Evolutionary conservation across 1,140 invertebrate species (phyloP).

Genomic region (Zaprionus davidi): DNA sequence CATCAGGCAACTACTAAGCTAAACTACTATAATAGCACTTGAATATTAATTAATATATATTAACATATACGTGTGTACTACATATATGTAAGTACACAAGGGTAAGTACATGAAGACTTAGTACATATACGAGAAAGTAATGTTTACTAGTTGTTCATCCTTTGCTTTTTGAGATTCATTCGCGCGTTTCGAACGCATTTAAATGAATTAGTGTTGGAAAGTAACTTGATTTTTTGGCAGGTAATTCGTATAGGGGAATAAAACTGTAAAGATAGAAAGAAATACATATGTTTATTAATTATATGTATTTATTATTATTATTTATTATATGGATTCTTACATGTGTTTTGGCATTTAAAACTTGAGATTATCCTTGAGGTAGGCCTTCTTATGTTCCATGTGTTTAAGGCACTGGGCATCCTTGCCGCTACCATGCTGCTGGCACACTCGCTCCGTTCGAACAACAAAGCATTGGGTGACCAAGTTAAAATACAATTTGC

Average conservation of each 20-base stretch:
- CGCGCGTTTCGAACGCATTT: background rate
- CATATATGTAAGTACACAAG: constrained; percentile 21
- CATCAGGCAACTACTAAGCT: constrained; percentile 1
- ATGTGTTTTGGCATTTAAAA: constrained; percentile 84
- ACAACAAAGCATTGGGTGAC: constrained; percentile 96
- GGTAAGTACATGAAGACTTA: constrained; percentile 41
- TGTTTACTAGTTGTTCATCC: constrained; percentile 7
- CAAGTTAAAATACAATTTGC: constrained; percentile 96
- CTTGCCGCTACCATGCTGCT: constrained; percentile 91
- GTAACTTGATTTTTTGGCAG: constrained; percentile 35
- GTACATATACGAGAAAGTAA: constrained; percentile 49
- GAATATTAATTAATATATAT: constrained; percentile 10
- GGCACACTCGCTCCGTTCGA: constrained; percentile 91
- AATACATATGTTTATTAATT: background rate
- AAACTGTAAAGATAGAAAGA: background rate
- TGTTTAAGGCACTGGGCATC: constrained; percentile 90
- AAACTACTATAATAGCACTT: constrained; percentile 14
- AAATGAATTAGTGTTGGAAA: constrained; percentile 14
- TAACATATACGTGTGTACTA: background rate
- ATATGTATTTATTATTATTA: background rate
- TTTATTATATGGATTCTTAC: background rate
- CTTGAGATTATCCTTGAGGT: constrained; percentile 89
- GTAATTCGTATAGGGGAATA: constrained; percentile 12
- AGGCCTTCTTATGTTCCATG: constrained; percentile 89
- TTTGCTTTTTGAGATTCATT: constrained; percentile 19